A percentile compares a stretch with the other conserved stretches of the same genome.
Evolutionary conservation across 2,888 invertebrate species (phyloP).

Genomic region (Volucella inflata): DNA sequence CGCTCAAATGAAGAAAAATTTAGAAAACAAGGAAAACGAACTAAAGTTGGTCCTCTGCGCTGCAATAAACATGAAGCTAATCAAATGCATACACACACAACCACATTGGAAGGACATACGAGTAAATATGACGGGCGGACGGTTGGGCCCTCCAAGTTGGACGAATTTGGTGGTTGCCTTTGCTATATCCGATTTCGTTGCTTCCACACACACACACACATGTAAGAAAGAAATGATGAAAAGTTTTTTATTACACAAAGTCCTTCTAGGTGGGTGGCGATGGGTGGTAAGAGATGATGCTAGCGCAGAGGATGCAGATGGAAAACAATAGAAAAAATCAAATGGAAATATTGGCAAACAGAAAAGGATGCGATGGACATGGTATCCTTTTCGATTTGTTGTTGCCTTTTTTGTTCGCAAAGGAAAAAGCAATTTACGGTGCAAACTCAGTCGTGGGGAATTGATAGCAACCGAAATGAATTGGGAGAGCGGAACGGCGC

Average conservation of each 20-base stretch:
- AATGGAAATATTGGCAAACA: conserved; percentile 43
- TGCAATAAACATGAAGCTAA: conserved; percentile 70
- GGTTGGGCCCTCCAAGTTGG: conserved; percentile 25
- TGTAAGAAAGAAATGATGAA: conserved; percentile 18
- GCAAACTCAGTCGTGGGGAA: conserved; percentile 28
- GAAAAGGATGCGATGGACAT: conserved; percentile 29
- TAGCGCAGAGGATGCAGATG: conserved; percentile 17
- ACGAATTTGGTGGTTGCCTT: conserved; percentile 50
- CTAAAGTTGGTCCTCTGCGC: conserved; percentile 40
- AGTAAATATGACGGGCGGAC: background rate
- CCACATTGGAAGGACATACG: conserved; percentile 34
- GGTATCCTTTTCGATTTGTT: conserved; percentile 1
- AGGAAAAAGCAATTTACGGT: conserved; percentile 39
- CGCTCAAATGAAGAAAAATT: conserved; percentile 15
- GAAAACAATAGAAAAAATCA: conserved; percentile 60
- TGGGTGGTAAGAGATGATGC: background rate
- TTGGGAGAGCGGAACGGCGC: conserved; percentile 33
- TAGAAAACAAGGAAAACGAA: background rate
- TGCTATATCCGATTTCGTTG: background rate
- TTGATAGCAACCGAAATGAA: conserved; percentile 59
- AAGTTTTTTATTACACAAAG: conserved; percentile 51
- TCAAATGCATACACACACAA: conserved; percentile 55
- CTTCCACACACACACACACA: conserved; percentile 7
- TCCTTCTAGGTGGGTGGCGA: background rate
- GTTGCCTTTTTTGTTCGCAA: background rate